Conservation (phyloP, 2,113 vertebrate genomes). For the Mormyrus lacerda region DNA sequence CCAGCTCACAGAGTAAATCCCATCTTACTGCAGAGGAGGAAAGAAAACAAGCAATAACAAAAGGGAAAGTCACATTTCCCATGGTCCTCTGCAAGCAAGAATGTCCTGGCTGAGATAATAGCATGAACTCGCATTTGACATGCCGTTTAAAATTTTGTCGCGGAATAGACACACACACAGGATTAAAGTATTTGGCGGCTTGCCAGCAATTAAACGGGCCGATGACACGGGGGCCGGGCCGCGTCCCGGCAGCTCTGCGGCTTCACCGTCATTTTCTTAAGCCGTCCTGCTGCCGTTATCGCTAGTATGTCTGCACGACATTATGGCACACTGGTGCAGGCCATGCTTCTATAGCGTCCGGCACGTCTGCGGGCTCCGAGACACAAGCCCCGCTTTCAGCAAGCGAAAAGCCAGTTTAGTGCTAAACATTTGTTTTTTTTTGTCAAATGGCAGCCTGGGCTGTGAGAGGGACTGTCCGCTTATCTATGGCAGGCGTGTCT, state of each 20-base stretch:
- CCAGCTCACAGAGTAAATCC: slow-evolving; percentile 34
- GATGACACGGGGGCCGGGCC: neutral
- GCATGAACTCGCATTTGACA: neutral
- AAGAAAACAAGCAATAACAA: slow-evolving; percentile 34
- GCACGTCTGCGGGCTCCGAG: neutral
- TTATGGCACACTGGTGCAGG: neutral
- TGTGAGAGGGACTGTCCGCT: neutral
- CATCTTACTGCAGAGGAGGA: slow-evolving; percentile 18
- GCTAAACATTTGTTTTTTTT: neutral
- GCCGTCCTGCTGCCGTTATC: neutral
- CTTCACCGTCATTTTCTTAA: neutral
- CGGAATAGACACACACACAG: neutral
- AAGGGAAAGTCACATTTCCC: neutral
- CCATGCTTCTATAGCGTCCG: too few species aligned
- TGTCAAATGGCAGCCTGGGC: neutral
- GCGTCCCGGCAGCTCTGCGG: neutral
- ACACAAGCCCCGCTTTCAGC: neutral
- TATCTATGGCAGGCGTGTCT: too few species aligned
- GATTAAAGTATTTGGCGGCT: neutral
- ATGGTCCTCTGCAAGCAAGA: neutral
- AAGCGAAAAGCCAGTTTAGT: neutral
- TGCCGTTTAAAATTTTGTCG: slow-evolving; percentile 16
- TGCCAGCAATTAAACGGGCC: slow-evolving; percentile 9
- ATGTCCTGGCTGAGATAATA: slow-evolving; percentile 8
- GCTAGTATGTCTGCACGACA: neutral